These are phyloP conservation scores for Temnothorax curvispinosus DNA, from an alignment of 1,140 invertebrate genomes.

Conservation along the genomic window DNA sequence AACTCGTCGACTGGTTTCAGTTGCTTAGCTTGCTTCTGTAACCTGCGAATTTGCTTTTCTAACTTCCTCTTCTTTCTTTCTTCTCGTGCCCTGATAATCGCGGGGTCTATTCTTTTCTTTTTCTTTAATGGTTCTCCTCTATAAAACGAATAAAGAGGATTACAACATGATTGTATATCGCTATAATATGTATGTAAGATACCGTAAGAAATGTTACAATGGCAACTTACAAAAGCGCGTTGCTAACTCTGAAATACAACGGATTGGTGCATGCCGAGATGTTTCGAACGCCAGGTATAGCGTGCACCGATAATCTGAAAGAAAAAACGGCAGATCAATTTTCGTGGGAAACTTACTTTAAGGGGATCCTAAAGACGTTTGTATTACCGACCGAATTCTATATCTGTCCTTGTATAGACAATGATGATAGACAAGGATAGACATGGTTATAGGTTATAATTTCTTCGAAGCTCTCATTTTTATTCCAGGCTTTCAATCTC, in stretches of 20 bases:
- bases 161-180: neutral
- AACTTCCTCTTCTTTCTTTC: slow-evolving; percentile 92
- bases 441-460: too few species aligned
- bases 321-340: slow-evolving; percentile 9
- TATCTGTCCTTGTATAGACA: too few species aligned
- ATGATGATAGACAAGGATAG: too few species aligned
- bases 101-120: slow-evolving; percentile 94
- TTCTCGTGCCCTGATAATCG: slow-evolving; percentile 91
- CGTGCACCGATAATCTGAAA: slow-evolving; percentile 64
- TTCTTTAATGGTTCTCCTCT: slow-evolving; percentile 95
- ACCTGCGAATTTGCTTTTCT: slow-evolving; percentile 92
- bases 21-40: slow-evolving; percentile 91
- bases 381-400: too few species aligned
- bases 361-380: too few species aligned
- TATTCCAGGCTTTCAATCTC: too few species aligned
- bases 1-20: slow-evolving; percentile 94
- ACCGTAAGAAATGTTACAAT: neutral
- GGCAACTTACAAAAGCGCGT: slow-evolving; percentile 74
- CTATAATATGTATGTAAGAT: neutral
- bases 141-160: slow-evolving; percentile 24
- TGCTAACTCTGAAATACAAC: slow-evolving; percentile 72
- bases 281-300: slow-evolving; percentile 59
- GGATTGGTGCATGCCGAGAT: slow-evolving; percentile 71
- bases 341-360: neutral
- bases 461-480: too few species aligned